A percentile compares a stretch with the other conserved stretches of the same genome.
phyloP scores from a whole-genome alignment of 2,113 vertebrate species.

The Pampusana beccarii region DNA sequence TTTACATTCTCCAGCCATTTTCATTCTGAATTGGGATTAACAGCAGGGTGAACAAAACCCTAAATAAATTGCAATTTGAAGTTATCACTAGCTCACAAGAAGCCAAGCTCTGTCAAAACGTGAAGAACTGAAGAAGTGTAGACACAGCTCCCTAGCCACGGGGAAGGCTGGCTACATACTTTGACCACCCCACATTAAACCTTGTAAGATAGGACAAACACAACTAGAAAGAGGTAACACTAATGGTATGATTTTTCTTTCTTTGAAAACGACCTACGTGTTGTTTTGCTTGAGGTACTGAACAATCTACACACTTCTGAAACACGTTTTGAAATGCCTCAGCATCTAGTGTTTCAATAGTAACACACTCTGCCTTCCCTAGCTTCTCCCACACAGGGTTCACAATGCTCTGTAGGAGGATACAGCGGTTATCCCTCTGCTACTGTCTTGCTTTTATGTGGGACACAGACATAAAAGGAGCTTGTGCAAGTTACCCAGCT shows the following conservation, averaged over 20 bases:
- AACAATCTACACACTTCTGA: background rate
- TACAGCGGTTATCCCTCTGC: background rate
- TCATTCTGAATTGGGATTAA: constrained; percentile 1
- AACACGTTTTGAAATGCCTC: background rate
- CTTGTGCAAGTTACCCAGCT: background rate
- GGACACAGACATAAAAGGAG: background rate
- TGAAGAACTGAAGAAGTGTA: background rate
- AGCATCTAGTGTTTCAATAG: background rate
- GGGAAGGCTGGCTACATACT: background rate
- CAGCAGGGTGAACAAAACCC: background rate
- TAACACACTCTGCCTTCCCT: background rate
- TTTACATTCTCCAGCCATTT: background rate
- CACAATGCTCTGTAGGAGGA: background rate
- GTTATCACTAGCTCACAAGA: background rate
- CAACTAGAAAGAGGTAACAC: background rate
- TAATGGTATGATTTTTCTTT: background rate
- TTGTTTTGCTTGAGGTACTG: background rate
- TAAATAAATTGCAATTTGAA: background rate
- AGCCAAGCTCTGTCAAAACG: background rate
- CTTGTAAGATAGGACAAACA: background rate
- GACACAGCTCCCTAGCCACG: background rate
- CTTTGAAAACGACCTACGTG: background rate
- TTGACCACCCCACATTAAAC: background rate
- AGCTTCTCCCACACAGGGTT: background rate
- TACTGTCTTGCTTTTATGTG: background rate